Percentiles rank a stretch among this genome's conserved stretches.
These are phyloP conservation scores for Cyphomyrmex costatus DNA, from an alignment of 1,140 invertebrate species.

Conservation along the genomic window DNA sequence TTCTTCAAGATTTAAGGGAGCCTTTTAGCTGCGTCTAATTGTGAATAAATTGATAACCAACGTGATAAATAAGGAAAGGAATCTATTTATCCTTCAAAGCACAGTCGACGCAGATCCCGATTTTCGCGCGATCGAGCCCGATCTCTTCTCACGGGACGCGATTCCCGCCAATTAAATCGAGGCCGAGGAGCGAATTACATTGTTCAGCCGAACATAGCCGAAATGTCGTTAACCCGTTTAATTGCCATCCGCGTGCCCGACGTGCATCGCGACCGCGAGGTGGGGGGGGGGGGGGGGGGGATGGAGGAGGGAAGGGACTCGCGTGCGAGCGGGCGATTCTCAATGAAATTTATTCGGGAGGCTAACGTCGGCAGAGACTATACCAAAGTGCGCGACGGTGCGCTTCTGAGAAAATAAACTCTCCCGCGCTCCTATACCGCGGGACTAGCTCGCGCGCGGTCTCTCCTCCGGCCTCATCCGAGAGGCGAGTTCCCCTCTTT, in stretches of 20 bases:
- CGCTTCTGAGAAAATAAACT: constrained; percentile 76
- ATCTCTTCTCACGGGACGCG: constrained; percentile 37
- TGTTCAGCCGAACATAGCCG: constrained; percentile 49
- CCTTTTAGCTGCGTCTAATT: too few relatives aligned
- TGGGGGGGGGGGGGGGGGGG: not conserved
- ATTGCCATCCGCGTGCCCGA: constrained; percentile 44
- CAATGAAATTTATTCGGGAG: constrained; percentile 70
- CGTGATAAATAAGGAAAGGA: not conserved
- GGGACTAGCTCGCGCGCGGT: constrained; percentile 36
- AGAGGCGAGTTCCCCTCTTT: constrained; percentile 66
- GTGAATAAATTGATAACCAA: too few relatives aligned
- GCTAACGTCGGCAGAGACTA: constrained; percentile 50
- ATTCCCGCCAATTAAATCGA: constrained; percentile 41
- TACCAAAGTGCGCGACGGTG: constrained; percentile 54
- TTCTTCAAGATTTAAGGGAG: too few relatives aligned
- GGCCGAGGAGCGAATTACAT: constrained; percentile 16
- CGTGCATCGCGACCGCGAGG: not conserved
- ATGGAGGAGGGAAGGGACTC: not conserved
- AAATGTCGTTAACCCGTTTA: constrained; percentile 63
- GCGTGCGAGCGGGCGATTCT: constrained; percentile 42
- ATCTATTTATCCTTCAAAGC: not conserved
- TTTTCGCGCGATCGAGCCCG: constrained; percentile 15
- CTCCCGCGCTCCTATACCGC: constrained; percentile 67
- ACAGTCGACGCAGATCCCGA: not conserved
- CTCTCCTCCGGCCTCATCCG: constrained; percentile 57